Evolutionary conservation across 2,113 vertebrate species (phyloP).

Genomic region (Calidris pygmaea): DNA sequence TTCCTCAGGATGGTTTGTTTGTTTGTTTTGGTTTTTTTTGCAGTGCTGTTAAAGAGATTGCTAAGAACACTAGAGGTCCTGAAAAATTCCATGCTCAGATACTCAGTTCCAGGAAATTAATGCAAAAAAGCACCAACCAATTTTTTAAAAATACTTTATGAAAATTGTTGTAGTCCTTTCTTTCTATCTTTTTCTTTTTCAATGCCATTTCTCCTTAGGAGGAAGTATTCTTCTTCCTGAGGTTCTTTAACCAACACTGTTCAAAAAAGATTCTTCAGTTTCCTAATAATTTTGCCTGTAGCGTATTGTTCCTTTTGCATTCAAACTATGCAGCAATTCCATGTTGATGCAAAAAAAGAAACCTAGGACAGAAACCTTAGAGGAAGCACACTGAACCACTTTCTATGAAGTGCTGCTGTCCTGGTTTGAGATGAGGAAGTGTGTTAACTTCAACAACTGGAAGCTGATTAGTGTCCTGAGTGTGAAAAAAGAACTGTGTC

Average conservation of each 20-base stretch:
- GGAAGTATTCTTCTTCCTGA: slow-evolving; percentile 75
- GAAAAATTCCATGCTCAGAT: slow-evolving; percentile 64
- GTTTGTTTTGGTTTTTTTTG: not conserved
- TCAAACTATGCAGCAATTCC: slow-evolving; percentile 9
- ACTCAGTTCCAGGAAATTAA: slow-evolving; percentile 71
- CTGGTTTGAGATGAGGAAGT: slow-evolving; percentile 71
- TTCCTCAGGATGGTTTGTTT: slow-evolving; percentile 54
- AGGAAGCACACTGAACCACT: slow-evolving; percentile 92
- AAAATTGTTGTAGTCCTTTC: slow-evolving; percentile 50
- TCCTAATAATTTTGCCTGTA: not conserved
- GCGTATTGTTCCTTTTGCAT: not conserved
- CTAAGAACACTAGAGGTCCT: slow-evolving; percentile 60
- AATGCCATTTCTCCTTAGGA: slow-evolving; percentile 71
- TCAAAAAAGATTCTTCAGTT: slow-evolving; percentile 23
- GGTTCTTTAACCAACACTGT: slow-evolving; percentile 60
- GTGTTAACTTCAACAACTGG: slow-evolving; percentile 85
- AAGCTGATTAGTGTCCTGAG: slow-evolving; percentile 89
- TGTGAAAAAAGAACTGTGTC: slow-evolving; percentile 88
- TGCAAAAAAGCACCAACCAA: slow-evolving; percentile 71
- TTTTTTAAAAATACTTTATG: slow-evolving; percentile 64
- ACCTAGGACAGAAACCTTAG: slow-evolving; percentile 63
- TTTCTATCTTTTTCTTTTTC: slow-evolving; percentile 39
- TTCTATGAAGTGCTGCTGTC: slow-evolving; percentile 82
- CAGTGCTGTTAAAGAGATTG: slow-evolving; percentile 40
- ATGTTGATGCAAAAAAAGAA: not conserved